Evolutionary conservation across 1,140 invertebrate genomes (phyloP).

Genomic region (Apis cerana): DNA sequence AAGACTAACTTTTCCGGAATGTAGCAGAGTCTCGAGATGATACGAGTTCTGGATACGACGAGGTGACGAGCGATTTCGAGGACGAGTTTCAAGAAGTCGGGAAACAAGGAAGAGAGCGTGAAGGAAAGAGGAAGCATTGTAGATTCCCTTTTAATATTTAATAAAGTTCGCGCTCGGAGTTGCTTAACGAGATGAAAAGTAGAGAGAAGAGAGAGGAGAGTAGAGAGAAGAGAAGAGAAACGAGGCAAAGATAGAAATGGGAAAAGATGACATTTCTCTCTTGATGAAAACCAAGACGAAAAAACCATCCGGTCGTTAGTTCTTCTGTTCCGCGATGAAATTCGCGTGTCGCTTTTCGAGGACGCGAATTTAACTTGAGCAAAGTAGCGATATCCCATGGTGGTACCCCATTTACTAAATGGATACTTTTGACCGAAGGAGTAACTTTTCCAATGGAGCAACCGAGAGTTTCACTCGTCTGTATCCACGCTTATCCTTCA

Average conservation of each 20-base stretch:
- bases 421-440: too few species aligned
- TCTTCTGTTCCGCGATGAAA: conserved; percentile 8
- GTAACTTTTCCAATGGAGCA: too few species aligned
- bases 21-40: too few species aligned
- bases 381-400: too few species aligned
- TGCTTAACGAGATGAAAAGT: conserved; percentile 33
- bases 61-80: neutral
- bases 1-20: neutral
- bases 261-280: conserved; percentile 31
- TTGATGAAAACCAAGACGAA: conserved; percentile 24
- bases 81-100: neutral
- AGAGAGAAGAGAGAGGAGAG: neutral
- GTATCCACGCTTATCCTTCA: too few species aligned
- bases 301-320: conserved; percentile 17
- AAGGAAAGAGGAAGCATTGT: conserved; percentile 7
- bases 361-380: too few species aligned
- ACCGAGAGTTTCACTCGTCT: too few species aligned
- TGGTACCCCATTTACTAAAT: too few species aligned
- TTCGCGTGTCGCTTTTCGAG: neutral
- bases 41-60: too few species aligned
- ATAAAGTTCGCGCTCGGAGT: conserved; percentile 38
- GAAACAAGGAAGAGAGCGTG: neutral
- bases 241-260: too few species aligned
- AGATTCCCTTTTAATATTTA: conserved; percentile 55
- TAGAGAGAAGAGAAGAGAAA: neutral